Evolutionary conservation across 35 echinoderm and acorn worm species (phyloP).

Genomic region (Ophioderma brevispina): DNA sequence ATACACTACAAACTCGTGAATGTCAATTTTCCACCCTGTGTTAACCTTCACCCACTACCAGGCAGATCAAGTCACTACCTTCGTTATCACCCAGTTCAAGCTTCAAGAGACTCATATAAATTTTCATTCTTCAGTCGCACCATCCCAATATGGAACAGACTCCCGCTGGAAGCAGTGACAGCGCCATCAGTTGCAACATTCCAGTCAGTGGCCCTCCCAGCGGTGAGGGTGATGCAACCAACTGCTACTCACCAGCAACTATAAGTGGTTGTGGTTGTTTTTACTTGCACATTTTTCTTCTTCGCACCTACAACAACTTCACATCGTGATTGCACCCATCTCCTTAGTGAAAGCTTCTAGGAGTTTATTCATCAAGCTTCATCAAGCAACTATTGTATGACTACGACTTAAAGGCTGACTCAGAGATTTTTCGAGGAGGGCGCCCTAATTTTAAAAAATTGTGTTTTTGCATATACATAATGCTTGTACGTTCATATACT

Average conservation of each 20-base stretch:
- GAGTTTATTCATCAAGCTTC: background rate
- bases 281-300: too few species aligned
- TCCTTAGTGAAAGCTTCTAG: background rate
- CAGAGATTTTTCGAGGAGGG: too few species aligned
- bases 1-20: constrained; percentile 4
- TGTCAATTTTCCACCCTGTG: constrained; percentile 20
- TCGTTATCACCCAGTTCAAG: background rate
- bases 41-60: background rate
- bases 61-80: background rate
- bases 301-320: too few species aligned
- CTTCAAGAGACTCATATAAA: background rate
- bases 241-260: too few species aligned
- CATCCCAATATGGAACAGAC: constrained; percentile 2
- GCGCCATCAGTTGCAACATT: constrained; percentile 27
- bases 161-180: constrained; percentile 37
- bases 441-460: too few species aligned
- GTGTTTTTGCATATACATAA: too few species aligned
- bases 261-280: too few species aligned
- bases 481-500: too few species aligned
- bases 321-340: too few species aligned
- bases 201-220: background rate
- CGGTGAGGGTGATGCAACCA: background rate
- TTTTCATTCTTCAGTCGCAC: constrained; percentile 34
- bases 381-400: too few species aligned
- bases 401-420: too few species aligned